These are phyloP conservation scores for Stramonita haemastoma DNA, from an alignment of 2,888 invertebrate species.

Conservation along the genomic window DNA sequence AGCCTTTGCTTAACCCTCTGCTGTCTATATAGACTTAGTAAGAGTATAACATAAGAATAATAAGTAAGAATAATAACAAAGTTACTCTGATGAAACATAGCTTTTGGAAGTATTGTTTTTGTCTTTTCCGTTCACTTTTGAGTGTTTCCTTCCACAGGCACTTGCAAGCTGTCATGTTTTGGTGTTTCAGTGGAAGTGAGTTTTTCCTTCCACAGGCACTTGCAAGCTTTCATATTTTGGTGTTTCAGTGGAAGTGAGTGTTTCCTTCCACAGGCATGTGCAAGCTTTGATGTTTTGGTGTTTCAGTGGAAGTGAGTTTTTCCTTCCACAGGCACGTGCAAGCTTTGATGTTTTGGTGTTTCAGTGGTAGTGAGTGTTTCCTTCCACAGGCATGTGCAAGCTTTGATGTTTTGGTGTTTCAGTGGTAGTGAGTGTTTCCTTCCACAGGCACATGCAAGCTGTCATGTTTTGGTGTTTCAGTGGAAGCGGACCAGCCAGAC, in stretches of 20 bases:
- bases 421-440: neutral
- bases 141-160: too few relatives aligned
- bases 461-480: neutral
- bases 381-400: too few relatives aligned
- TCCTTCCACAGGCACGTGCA: neutral
- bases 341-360: neutral
- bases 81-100: too few relatives aligned
- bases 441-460: too few relatives aligned
- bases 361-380: neutral
- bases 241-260: neutral
- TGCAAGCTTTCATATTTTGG: neutral
- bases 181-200: neutral
- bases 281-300: neutral
- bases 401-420: neutral
- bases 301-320: neutral
- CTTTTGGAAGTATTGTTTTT: too few relatives aligned
- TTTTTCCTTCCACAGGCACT: neutral
- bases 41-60: too few relatives aligned
- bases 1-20: too few relatives aligned
- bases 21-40: too few relatives aligned
- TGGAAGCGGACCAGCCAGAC: slow-evolving; percentile 15
- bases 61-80: too few relatives aligned
- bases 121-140: too few relatives aligned
- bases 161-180: neutral
- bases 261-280: neutral